Evolutionary conservation across 2,797 vertebrate genomes (phyloP).

Genomic region (Octomys mimax): DNA sequence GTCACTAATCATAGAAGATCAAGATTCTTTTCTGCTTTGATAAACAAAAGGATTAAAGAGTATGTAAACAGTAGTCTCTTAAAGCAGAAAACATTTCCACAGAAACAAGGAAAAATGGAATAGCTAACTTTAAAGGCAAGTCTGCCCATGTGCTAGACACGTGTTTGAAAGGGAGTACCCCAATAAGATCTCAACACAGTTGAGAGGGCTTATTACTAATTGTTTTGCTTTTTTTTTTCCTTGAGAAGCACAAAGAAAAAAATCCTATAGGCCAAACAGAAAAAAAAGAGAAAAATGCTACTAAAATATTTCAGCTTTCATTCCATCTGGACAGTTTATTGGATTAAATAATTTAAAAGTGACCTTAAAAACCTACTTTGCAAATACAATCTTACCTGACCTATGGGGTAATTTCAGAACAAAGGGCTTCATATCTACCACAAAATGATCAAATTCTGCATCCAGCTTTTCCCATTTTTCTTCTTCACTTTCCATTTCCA

Average conservation of each 20-base stretch:
- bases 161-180: background rate
- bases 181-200: background rate
- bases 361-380: conserved; percentile 62
- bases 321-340: conserved; percentile 19
- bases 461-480: conserved; percentile 93
- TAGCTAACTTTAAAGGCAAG: background rate
- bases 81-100: background rate
- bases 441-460: conserved; percentile 93
- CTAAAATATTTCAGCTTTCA: conserved; percentile 47
- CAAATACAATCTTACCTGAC: conserved; percentile 90
- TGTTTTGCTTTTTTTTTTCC: conserved; percentile 12
- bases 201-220: background rate
- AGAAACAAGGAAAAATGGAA: background rate
- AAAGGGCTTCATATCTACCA: conserved; percentile 96
- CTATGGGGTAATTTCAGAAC: conserved; percentile 93
- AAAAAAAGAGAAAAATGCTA: background rate
- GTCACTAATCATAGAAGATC: background rate
- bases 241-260: conserved; percentile 11
- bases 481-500: conserved; percentile 90
- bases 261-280: background rate
- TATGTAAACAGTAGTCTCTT: background rate
- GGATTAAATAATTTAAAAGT: conserved; percentile 21
- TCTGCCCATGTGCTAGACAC: background rate
- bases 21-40: conserved; percentile 40
- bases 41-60: conserved; percentile 1